Conservation (phyloP, 2,797 vertebrate species). For the Alcedo quadribrachys region DNA sequence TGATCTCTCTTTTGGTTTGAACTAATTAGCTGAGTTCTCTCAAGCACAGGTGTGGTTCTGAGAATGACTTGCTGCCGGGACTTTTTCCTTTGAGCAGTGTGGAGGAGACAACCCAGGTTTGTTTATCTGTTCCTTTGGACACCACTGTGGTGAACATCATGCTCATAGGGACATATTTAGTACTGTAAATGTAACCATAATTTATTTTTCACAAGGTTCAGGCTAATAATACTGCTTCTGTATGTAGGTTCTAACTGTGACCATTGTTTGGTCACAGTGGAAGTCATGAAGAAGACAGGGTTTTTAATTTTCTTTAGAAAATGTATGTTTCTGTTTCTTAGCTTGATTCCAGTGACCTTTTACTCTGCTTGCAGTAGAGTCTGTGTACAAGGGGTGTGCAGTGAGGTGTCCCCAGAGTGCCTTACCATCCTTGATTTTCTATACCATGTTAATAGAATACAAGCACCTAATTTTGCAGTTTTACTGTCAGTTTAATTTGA, state of each 20-base stretch:
- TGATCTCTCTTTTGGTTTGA: background rate
- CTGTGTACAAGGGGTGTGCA: rapidly evolving
- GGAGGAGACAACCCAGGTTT: background rate
- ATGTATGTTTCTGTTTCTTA: rapidly evolving
- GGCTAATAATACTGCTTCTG: background rate
- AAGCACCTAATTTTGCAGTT: background rate
- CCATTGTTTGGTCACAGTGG: background rate
- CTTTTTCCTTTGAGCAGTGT: rapidly evolving
- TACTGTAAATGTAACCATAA: background rate
- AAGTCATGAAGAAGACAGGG: background rate
- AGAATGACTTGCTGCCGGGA: background rate
- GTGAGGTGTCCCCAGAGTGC: no score
- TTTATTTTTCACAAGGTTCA: background rate
- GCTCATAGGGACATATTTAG: rapidly evolving
- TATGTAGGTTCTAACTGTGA: background rate
- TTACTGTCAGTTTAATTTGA: background rate
- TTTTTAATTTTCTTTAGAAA: background rate
- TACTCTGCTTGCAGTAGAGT: background rate
- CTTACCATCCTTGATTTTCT: background rate
- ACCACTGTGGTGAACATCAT: background rate
- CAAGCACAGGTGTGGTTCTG: background rate
- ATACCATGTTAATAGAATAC: background rate
- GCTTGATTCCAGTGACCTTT: background rate
- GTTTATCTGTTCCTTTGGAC: background rate
- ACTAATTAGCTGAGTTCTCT: background rate